Base-by-base conservation (phyloP, 2,113 vertebrate species). In the Festucalex cinctus region DNA sequence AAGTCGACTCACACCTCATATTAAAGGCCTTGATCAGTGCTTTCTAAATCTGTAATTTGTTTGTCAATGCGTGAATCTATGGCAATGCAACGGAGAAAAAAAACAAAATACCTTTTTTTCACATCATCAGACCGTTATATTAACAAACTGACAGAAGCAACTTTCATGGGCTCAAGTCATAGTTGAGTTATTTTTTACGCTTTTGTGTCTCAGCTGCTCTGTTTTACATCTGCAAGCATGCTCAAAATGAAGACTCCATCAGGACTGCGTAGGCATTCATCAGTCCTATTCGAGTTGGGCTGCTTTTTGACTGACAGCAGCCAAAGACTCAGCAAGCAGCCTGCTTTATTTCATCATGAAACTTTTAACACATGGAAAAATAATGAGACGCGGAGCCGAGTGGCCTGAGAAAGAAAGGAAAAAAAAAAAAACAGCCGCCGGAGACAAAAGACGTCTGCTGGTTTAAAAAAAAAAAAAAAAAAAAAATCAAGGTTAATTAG, bases 371-470 rank as follows among this genome's bases (percentile, higher is more conserved):
- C 69, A 54, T 74, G 83, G 85, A 87, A 84, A 88, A 88, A 88
- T 81, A 84, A 89, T 80, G 82, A 66, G 74, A 78, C n/a, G n/a
- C 64, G 2, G 71, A 86, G 86, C 82, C 77, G 82, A 90, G 71
- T 39, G 57, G 58, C 78, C 82, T 66, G 4, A 80, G 41, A 81
- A 73, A 81, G 69, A 75, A 68, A 80, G 43, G 32, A 44, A 64
- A 39, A 60, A 36, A n/a, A n/a, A n/a, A n/a, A n/a, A 60, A 9
- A 22, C 3, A 32, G 3, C 58, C 57, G 48, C 71, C 51, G 12
- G 65, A 90, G 78, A 90, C 89, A 89, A 89, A 90, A 87, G 87
- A 83, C 86, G 84, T 88, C 86, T 89, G 88, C 90, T 89, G 86
- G 89, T 85, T 63, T 73, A 46, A 46, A 19, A 46, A 46, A 46